phyloP scores from a whole-genome alignment of 2,888 invertebrate genomes.

The Thelaira solivaga region DNA sequence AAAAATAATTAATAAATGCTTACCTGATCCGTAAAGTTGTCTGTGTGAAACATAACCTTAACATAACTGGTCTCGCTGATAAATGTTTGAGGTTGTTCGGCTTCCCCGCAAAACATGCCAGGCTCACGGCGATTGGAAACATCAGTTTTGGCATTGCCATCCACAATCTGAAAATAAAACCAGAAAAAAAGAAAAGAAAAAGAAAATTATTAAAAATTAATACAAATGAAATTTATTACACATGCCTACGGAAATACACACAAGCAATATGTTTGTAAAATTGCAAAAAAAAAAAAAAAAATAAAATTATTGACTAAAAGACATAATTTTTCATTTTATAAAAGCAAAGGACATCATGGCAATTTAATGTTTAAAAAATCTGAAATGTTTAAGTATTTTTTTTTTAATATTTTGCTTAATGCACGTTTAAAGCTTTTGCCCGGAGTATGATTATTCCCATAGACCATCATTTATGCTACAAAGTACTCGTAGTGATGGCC shows the following conservation, averaged over 20 bases:
- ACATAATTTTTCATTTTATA: neutral
- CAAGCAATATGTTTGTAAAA: slow-evolving; percentile 36
- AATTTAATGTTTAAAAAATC: neutral
- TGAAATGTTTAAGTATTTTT: neutral
- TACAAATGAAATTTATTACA: slow-evolving; percentile 56
- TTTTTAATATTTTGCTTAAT: slow-evolving; percentile 2
- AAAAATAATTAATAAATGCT: slow-evolving; percentile 30
- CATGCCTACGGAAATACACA: slow-evolving; percentile 26
- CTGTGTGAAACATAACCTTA: slow-evolving; percentile 92
- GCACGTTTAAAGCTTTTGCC: slow-evolving; percentile 32
- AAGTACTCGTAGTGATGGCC: slow-evolving; percentile 23
- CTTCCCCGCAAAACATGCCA: slow-evolving; percentile 94
- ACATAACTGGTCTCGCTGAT: slow-evolving; percentile 96
- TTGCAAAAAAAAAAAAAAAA: slow-evolving; percentile 4
- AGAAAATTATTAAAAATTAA: slow-evolving; percentile 40
- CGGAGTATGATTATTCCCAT: slow-evolving; percentile 61
- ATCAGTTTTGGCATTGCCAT: slow-evolving; percentile 93
- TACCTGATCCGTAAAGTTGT: slow-evolving; percentile 93
- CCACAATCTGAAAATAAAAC: slow-evolving; percentile 84
- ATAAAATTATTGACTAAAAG: slow-evolving; percentile 37
- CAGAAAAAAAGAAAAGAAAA: slow-evolving; percentile 1
- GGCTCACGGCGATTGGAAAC: slow-evolving; percentile 92
- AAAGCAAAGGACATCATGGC: no score
- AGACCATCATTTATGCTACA: slow-evolving; percentile 69
- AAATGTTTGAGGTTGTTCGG: slow-evolving; percentile 95